Evolutionary conservation across 2,888 invertebrate genomes (phyloP).

Genomic region (Ectemnius lituratus): DNA sequence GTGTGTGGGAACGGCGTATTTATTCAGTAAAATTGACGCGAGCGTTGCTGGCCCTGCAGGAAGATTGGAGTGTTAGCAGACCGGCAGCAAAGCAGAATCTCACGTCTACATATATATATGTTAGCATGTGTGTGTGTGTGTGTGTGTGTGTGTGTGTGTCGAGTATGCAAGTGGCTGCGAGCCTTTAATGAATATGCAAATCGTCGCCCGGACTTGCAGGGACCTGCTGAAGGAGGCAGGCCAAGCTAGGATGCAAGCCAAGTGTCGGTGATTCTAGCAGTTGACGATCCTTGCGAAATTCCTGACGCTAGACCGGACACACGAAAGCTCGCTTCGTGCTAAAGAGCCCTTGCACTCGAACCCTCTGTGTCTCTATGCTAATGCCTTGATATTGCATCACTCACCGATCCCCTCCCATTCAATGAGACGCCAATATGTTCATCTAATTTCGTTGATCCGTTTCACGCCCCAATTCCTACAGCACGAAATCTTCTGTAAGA

Average conservation of each 20-base stretch:
- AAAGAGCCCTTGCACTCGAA: neutral
- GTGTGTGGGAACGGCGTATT: neutral
- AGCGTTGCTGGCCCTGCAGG: too few species aligned
- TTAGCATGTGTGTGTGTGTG: neutral
- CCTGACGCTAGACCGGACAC: slow-evolving; percentile 18
- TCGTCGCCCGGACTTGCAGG: slow-evolving; percentile 64
- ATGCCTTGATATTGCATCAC: slow-evolving; percentile 1
- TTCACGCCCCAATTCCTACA: too few species aligned
- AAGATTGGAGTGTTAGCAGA: slow-evolving; percentile 6
- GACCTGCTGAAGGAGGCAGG: slow-evolving; percentile 53
- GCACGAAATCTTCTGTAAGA: too few species aligned
- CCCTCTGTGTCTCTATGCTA: slow-evolving; percentile 8
- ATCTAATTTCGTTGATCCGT: too few species aligned
- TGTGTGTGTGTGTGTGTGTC: slow-evolving; percentile 9
- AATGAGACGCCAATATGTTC: too few species aligned
- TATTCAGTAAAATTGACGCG: slow-evolving; percentile 9
- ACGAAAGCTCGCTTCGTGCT: slow-evolving; percentile 2
- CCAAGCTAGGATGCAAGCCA: slow-evolving; percentile 25
- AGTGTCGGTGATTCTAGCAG: slow-evolving; percentile 26
- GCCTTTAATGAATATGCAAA: slow-evolving; percentile 76
- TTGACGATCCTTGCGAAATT: slow-evolving; percentile 39
- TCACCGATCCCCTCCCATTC: neutral
- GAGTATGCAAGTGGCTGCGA: slow-evolving; percentile 46
- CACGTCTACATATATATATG: too few species aligned
- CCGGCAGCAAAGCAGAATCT: neutral